phyloP scores from a whole-genome alignment of 2,888 invertebrate genomes.

The Leptodirus hochenwartii region DNA sequence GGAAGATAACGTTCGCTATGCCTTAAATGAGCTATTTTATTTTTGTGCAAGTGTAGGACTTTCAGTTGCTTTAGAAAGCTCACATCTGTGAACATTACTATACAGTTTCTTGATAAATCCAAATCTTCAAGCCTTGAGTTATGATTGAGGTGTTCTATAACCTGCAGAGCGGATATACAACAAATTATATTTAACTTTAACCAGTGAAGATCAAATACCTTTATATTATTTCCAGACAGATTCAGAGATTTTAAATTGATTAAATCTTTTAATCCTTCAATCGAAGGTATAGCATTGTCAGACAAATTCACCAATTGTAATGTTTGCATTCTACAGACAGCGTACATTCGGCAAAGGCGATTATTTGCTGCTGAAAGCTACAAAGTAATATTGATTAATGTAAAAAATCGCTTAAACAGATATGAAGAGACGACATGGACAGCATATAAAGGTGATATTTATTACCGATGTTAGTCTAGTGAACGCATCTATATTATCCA shows the following conservation, averaged over 20 bases:
- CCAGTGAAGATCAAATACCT: slow-evolving; percentile 30
- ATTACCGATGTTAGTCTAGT: slow-evolving; percentile 55
- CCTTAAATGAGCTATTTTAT: slow-evolving; percentile 63
- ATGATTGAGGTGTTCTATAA: slow-evolving; percentile 70
- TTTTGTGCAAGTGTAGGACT: slow-evolving; percentile 38
- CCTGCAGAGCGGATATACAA: slow-evolving; percentile 26
- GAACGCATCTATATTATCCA: slow-evolving; percentile 76
- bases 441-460: slow-evolving; percentile 6
- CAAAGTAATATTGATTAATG: slow-evolving; percentile 18
- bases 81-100: no score
- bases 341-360: slow-evolving; percentile 73
- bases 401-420: slow-evolving; percentile 6
- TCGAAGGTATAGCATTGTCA: slow-evolving; percentile 73
- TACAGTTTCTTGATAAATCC: slow-evolving; percentile 78
- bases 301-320: slow-evolving; percentile 67
- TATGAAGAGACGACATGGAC: slow-evolving; percentile 7
- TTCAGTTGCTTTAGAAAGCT: no score
- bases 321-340: slow-evolving; percentile 61
- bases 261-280: slow-evolving; percentile 78
- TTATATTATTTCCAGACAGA: slow-evolving; percentile 77
- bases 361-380: slow-evolving; percentile 77
- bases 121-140: slow-evolving; percentile 65
- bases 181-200: slow-evolving; percentile 3
- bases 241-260: slow-evolving; percentile 63
- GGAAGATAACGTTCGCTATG: slow-evolving; percentile 75